Base-by-base conservation (phyloP, 2,113 vertebrate species). In the Vulpes vulpes region DNA sequence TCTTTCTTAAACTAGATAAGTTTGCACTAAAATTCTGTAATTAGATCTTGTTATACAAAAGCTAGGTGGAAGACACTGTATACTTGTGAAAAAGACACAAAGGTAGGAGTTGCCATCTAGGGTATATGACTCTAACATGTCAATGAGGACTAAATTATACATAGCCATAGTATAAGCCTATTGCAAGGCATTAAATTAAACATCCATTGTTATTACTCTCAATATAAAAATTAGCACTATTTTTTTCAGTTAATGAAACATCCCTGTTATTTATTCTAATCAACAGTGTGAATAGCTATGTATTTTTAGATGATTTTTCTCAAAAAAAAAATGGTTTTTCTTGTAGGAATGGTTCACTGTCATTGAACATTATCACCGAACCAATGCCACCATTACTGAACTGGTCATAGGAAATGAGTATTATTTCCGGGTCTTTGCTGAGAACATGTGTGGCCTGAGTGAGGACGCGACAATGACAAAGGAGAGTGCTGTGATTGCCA, bases 361-460 rank as follows among this genome's bases (percentile, higher is more conserved):
- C 64, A 98, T 99, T 0, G 99, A 99, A 98, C 99, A 99, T 96
- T 99, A 99, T 97, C 99, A 99, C 98, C 99, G 99, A 97, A 99
- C 98, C 96, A 99, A 98, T 20, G 99, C 99, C 96, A 99, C 99
- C 98, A 99, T 99, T 96, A 99, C 99, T 0, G 99, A 99, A 74
- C 99, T 99, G 95, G 99, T 99, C 98, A 99, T 99, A 51, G 99
- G 99, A 30, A 99, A 99, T 0, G 99, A 99, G 87, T 99, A 99
- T 97, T 99, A 99, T 98, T 99, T 99, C 99, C 99, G 99, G 53
- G 98, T 99, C 98, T 99, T 99, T 51, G 98, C 99, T 4, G 99
- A 99, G 97, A 99, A 99, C 97, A 99, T 99, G 99, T 99, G 99
- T 0, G 99, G 99, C 91, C 99, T 99, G 94, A 99, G 99, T 0